Percentiles rank a stretch among this genome's conserved stretches.
Evolutionary conservation across 2,888 invertebrate genomes (phyloP).

Genomic region (Thera britannica): DNA sequence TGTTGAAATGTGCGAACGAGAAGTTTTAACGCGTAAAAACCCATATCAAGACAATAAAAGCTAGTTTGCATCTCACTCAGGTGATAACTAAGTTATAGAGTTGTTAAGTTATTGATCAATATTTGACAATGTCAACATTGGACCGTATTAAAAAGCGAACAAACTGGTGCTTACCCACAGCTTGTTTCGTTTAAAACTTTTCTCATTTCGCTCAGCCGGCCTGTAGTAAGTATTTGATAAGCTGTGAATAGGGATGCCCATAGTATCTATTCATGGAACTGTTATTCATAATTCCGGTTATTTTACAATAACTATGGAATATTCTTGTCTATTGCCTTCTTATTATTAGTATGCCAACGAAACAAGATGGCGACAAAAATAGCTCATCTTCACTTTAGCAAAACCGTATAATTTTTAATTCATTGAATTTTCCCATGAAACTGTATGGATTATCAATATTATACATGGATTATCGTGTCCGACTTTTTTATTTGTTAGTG

Average conservation of each 20-base stretch:
- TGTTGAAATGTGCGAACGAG: too few species aligned
- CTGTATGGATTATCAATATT: too few species aligned
- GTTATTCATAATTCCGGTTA: not conserved
- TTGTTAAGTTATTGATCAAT: not conserved
- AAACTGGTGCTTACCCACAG: constrained; percentile 10
- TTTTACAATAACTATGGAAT: not conserved
- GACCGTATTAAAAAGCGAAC: not conserved
- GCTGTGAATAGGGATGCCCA: constrained; percentile 23
- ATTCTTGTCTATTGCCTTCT: too few species aligned
- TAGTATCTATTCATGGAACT: not conserved
- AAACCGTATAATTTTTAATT: too few species aligned
- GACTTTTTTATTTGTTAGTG: not conserved
- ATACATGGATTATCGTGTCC: not conserved
- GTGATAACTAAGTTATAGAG: too few species aligned
- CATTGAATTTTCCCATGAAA: too few species aligned
- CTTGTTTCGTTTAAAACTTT: constrained; percentile 73
- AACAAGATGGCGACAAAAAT: too few species aligned
- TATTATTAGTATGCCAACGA: too few species aligned
- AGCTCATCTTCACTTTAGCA: too few species aligned
- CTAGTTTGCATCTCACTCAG: too few species aligned
- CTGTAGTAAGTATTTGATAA: constrained; percentile 22
- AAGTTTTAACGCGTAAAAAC: too few species aligned
- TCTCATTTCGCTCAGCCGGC: constrained; percentile 62
- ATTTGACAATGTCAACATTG: not conserved
- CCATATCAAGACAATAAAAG: too few species aligned